These are phyloP conservation scores for Neosalanx taihuensis DNA, from an alignment of 2,797 vertebrate species.

Conservation along the genomic window DNA sequence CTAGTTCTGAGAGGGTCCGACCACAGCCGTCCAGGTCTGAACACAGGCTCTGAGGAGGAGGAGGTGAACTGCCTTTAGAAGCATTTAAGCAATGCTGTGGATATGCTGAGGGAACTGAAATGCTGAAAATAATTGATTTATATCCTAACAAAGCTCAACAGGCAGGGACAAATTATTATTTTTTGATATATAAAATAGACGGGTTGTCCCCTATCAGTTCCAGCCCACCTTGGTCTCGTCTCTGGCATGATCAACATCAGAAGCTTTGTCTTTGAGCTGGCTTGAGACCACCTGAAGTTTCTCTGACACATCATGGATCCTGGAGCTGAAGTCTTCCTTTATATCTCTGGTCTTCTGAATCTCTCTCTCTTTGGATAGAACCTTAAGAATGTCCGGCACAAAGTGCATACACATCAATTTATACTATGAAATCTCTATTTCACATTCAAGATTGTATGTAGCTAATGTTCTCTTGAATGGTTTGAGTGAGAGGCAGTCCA, in stretches of 20 bases:
- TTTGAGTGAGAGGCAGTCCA: slow-evolving; percentile 38
- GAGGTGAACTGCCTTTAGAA: too few species aligned
- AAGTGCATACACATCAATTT: background rate
- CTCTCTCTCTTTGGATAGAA: slow-evolving; percentile 88
- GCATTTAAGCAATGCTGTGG: too few species aligned
- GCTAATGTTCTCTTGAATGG: too few species aligned
- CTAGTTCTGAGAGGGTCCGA: slow-evolving; percentile 83
- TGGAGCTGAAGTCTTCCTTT: slow-evolving; percentile 83
- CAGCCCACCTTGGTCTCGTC: slow-evolving; percentile 84
- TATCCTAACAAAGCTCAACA: background rate
- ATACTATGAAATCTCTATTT: background rate
- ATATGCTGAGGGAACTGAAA: slow-evolving; percentile 1
- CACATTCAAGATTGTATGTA: too few species aligned
- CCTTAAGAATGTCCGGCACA: slow-evolving; percentile 59
- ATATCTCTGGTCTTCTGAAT: slow-evolving; percentile 83
- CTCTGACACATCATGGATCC: slow-evolving; percentile 83
- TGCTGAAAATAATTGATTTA: background rate
- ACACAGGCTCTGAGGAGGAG: slow-evolving; percentile 75
- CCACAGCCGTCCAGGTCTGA: slow-evolving; percentile 87
- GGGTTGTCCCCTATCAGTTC: background rate
- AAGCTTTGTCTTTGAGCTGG: slow-evolving; percentile 87
- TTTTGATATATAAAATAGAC: too few species aligned
- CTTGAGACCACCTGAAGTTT: slow-evolving; percentile 82
- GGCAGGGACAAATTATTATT: background rate
- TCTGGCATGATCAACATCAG: slow-evolving; percentile 85